phyloP scores from a whole-genome alignment of 2,797 vertebrate species.

The Hippopotamyrus pictus region DNA sequence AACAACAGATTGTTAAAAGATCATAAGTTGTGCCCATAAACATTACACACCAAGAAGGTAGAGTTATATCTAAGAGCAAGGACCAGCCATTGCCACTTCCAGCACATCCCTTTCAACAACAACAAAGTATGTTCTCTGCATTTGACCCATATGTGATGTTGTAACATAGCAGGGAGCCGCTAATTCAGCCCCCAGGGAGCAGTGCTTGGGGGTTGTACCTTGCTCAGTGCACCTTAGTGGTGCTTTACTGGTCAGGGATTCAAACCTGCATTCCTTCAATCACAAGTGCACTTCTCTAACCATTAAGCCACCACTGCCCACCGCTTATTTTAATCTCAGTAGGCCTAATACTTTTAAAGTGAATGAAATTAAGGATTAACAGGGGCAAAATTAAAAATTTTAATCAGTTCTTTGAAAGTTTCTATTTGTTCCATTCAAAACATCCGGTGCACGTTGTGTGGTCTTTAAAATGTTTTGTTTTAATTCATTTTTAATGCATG shows the following conservation, averaged over 20 bases:
- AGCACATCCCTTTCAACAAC: not conserved
- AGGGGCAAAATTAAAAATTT: not conserved
- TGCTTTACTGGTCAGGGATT: no score
- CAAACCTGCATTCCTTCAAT: no score
- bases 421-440: not conserved
- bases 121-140: no score
- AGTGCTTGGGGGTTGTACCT: no score
- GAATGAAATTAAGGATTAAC: not conserved
- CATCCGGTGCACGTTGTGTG: not conserved
- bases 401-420: not conserved
- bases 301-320: no score
- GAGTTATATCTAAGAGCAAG: not conserved
- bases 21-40: not conserved
- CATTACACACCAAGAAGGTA: not conserved
- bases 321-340: not conserved
- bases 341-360: not conserved
- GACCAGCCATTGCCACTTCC: not conserved
- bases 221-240: no score
- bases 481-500: not conserved
- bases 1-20: not conserved
- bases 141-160: no score
- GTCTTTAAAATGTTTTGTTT: not conserved
- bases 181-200: no score
- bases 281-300: no score
- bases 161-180: no score